Evolutionary conservation across 2,113 vertebrate genomes (phyloP), one percentile per base, ranked within the genome.

Genomic region (Lagopus muta): DNA sequence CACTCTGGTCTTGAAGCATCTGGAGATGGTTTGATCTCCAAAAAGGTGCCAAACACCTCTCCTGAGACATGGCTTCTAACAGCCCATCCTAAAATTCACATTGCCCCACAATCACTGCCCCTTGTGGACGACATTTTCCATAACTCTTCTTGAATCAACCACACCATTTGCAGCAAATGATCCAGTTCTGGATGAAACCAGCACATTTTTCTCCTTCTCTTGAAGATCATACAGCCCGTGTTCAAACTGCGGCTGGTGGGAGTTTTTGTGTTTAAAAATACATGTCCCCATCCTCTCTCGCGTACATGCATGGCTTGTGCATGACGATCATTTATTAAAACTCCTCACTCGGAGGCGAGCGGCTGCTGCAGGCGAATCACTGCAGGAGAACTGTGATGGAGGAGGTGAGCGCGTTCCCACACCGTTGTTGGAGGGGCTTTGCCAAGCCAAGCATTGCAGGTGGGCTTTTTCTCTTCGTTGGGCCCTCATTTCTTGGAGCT

Each of bases 191-290:
- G 81, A 90, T 90, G 73, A 95, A 96, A 66, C 69, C 70, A 58
- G 70, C 58, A 90, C n/a, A 82, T 94, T 88, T 94, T 84, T 34
- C 77, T 86, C 80, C 64, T 88, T 89, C 73, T 55, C 91, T 74
- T 11, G 10, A 78, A 86, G 88, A 95, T 94, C 86, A 55, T 2
- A 34, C 90, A 83, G 83, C 18, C 93, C 21, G 0, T 78, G 62
- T 69, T 93, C 43, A 54, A 24, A 34, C 90, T 38, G 93, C 2
- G 11, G 92, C 92, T 90, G 86, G 90, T 93, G 96, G 94, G 95
- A 96, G 93, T 94, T 90, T 90, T 90, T 2, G 4, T 2, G 1
- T 90, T 96, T 96, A 97, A 96, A 96, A 96, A 96, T 95, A 97
- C 82, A 75, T 48, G 1, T 93, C 54, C 52, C 62, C 61, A 42